These are phyloP conservation scores for Eristalis arbustorum DNA, from an alignment of 2,888 invertebrate species.

Conservation along the genomic window DNA sequence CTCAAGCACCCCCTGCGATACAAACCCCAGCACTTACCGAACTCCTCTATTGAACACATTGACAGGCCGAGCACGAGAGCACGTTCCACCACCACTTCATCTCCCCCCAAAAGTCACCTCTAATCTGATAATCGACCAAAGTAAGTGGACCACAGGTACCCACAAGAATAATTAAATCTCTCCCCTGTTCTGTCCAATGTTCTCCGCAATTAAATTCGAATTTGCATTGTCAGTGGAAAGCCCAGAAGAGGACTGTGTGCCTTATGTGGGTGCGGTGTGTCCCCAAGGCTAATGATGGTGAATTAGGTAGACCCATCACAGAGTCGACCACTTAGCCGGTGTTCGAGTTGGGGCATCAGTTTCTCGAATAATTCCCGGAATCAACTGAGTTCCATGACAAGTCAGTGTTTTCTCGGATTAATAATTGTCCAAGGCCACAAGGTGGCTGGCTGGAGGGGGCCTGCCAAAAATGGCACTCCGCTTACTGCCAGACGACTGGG, in stretches of 20 bases:
- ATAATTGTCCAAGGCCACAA: slow-evolving; percentile 8
- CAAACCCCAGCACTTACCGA: not conserved
- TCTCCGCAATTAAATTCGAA: not conserved
- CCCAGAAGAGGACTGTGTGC: not conserved
- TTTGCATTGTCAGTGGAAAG: not conserved
- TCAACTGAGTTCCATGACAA: not conserved
- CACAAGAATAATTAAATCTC: not conserved
- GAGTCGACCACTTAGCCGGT: not conserved
- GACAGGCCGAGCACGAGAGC: not conserved
- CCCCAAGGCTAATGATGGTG: slow-evolving; percentile 23
- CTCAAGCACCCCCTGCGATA: not conserved
- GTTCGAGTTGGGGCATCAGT: not conserved
- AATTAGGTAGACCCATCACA: not conserved
- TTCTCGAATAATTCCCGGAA: not conserved
- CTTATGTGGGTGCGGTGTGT: not conserved
- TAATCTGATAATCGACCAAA: not conserved
- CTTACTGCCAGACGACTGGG: not conserved
- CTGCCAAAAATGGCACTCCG: slow-evolving; percentile 22
- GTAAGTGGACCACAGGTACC: not conserved
- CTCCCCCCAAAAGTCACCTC: not conserved
- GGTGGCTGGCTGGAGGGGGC: not conserved
- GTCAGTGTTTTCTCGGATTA: not conserved
- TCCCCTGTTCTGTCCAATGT: not conserved
- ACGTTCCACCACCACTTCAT: not conserved
- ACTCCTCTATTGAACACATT: not conserved